Evolutionary conservation across 2,113 vertebrate genomes (phyloP), one percentile per base, ranked within the genome.

Genomic region (Takifugu flavidus): DNA sequence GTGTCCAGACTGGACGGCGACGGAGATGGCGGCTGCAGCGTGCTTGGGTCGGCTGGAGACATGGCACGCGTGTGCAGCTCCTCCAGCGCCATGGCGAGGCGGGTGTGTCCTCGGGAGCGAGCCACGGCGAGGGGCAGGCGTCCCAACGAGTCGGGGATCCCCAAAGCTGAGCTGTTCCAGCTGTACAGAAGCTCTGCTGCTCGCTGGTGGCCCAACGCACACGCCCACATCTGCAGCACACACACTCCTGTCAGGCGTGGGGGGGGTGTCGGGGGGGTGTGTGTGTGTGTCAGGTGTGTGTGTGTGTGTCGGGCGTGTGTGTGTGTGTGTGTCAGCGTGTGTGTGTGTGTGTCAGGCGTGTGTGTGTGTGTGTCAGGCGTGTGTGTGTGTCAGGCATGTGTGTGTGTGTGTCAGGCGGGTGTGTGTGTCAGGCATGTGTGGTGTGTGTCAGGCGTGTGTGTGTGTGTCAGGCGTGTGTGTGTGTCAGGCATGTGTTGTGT

Each of bases 111-210:
- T 0, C 94, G 86, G 0, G 93, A 93, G 0, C 90, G 92, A 3
- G 95, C 95, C 26, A 96, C 94, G 0, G 91, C 89, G 4, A 96
- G 81, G 0, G 95, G 94, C 14, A 95, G 89, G 8, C 94, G 92
- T 13, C 94, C 95, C 64, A 95, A 80, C 1, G 94, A 95, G 79
- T 95, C 95, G 0, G 94, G 94, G 67, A 95, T 94, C 62, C 91
- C 86, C 62, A 96, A 80, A 0, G 95, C 95, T 2, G 75, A 80
- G 26, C 88, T 79, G 78, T 92, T 92, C 94, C 94, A 95, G 15
- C 85, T 84, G 68, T 93, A 95, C 45, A 96, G 89, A 14, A 93
- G 86, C 71, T 92, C 91, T 0, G 95, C 95, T 0, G 94, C 92
- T 2, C 91, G 83, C 69, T 92, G 86, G 85, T 95, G 95, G 10